Base-by-base conservation (phyloP, 30 jellyfish, hydroid and myxozoan genomes). In the Euphysa ruthae region DNA sequence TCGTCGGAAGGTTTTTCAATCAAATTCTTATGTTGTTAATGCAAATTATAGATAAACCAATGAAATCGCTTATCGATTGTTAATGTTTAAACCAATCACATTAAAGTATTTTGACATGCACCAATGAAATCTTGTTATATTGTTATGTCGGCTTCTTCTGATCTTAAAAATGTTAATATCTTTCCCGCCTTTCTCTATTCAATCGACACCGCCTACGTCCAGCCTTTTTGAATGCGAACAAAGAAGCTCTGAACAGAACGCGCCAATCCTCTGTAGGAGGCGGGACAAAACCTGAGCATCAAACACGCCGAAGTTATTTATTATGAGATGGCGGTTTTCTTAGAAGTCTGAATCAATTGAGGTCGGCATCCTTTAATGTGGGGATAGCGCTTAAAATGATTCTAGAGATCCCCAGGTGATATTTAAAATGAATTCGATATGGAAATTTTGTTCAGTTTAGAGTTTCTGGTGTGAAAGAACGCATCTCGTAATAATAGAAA, bases 231-330 rank as follows among this genome's bases (percentile, higher is more conserved):
- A 71, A 77, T 66, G 62, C 35, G 78, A 68, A 93, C 92, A 93
- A 75, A 69, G 65, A 92, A 80, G 71, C 74, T 69, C 94, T 92
- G 92, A 88, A 79, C 81, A 81, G 58, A 82, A 92, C 91, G 97
- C 97, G 97, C 97, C 97, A 88, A 62, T 72, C 81, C 97, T 85
- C 97, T 69, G 94, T 80, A 85, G 72, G 90, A 90, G 94, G 97
- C 95, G 95, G 94, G 97, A 68, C 96, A 88, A 69, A 93, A 61
- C 73, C 71, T 38, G 69, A 85, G 49, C 81, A 73, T 88, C 82
- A 88, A 88, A 81, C 93, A 64, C n/a, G 83, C 97, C 97, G 97
- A 93, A 62, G 77, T 83, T 82, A 74, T 88, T 87, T 81, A 88
- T 68, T 94, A 88, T 81, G 64, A 84, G 97, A 56, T 88, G 92